These are phyloP conservation scores for Cephus pulcher DNA, from an alignment of 2,888 invertebrate species.

Conservation along the genomic window DNA sequence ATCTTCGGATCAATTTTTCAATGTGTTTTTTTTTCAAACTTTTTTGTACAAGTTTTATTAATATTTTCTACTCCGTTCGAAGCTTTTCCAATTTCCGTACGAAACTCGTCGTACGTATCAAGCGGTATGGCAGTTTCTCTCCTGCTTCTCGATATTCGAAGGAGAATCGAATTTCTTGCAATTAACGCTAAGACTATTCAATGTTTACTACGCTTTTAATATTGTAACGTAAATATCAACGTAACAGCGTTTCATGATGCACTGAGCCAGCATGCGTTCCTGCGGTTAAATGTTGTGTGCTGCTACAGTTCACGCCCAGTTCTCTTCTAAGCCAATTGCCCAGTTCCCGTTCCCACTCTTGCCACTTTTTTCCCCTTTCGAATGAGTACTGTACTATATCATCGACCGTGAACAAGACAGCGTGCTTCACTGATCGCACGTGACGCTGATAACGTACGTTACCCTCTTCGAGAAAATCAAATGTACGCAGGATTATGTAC, in stretches of 20 bases:
- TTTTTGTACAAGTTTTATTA: background rate
- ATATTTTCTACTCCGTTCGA: background rate
- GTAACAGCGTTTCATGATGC: background rate
- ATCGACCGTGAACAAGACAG: background rate
- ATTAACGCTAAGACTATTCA: background rate
- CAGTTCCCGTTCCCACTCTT: background rate
- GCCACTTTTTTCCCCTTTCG: background rate
- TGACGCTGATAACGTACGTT: background rate
- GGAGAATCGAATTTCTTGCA: background rate
- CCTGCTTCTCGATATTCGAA: background rate
- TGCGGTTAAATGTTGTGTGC: background rate
- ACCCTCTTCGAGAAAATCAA: background rate
- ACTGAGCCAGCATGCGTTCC: background rate
- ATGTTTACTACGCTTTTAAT: background rate
- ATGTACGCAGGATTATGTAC: background rate
- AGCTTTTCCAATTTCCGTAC: background rate
- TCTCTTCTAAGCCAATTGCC: background rate
- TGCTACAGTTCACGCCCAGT: background rate
- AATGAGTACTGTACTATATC: background rate
- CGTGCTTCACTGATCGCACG: background rate
- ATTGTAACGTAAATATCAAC: background rate
- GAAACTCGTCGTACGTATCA: background rate
- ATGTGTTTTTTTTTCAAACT: background rate
- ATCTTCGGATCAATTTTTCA: background rate
- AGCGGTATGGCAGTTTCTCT: background rate